These are phyloP conservation scores for Eupithecia insigniata DNA, from an alignment of 2,888 invertebrate species.

Conservation along the genomic window DNA sequence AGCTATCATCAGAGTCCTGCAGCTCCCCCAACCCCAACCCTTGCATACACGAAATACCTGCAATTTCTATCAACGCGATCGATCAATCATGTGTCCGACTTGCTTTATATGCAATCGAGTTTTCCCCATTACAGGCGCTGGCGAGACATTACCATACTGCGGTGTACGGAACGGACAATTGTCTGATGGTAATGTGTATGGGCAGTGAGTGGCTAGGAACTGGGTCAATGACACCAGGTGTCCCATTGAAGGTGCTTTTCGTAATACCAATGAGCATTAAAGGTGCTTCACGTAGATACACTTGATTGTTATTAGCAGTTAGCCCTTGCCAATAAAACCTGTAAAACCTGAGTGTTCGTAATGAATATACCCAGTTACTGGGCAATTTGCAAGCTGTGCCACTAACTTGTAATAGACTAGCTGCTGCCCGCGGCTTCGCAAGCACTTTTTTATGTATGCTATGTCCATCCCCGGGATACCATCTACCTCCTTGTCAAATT, in stretches of 20 bases:
- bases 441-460: too few relatives aligned
- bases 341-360: neutral
- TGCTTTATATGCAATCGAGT: conserved; percentile 55
- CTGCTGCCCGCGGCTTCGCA: too few relatives aligned
- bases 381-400: too few relatives aligned
- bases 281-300: neutral
- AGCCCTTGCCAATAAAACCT: neutral
- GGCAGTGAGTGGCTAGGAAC: conserved; percentile 5
- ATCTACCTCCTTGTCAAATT: too few relatives aligned
- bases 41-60: neutral
- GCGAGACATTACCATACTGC: conserved; percentile 41
- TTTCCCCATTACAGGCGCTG: conserved; percentile 40
- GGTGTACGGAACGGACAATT: conserved; percentile 10
- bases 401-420: too few relatives aligned
- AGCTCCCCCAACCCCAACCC: neutral
- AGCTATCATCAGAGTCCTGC: conserved; percentile 1
- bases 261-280: neutral
- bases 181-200: conserved; percentile 15
- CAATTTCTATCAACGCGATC: conserved; percentile 12
- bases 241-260: neutral
- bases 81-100: conserved; percentile 19
- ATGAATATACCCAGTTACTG: too few relatives aligned
- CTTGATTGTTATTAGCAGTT: neutral
- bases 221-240: conserved; percentile 11
- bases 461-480: too few relatives aligned